A percentile compares a stretch with the other conserved stretches of the same genome.
These are phyloP conservation scores for Diachasmimorpha longicaudata DNA, from an alignment of 1,140 invertebrate genomes.

Conservation along the genomic window DNA sequence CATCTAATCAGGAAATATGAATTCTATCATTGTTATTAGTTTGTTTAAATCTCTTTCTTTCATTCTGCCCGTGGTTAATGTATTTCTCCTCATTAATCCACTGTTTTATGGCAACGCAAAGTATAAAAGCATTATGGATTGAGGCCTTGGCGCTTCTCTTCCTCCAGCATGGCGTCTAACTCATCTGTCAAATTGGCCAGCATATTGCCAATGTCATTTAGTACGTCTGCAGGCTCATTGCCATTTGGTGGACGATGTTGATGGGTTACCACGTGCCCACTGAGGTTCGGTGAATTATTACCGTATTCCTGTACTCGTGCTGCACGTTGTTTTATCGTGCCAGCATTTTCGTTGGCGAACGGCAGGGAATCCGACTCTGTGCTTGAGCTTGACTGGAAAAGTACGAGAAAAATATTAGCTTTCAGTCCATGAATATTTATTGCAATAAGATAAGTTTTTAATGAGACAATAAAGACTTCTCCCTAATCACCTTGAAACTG, in stretches of 20 bases:
- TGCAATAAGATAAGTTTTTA: neutral
- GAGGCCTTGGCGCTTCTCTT: conserved; percentile 83
- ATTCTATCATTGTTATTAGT: neutral
- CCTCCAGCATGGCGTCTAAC: conserved; percentile 92
- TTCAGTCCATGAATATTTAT: neutral
- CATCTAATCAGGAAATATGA: conserved; percentile 2
- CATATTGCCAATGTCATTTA: conserved; percentile 97
- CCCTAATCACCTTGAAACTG: conserved; percentile 77
- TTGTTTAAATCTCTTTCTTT: neutral
- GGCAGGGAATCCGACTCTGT: conserved; percentile 96
- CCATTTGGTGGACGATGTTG: conserved; percentile 28
- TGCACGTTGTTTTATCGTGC: conserved; percentile 89
- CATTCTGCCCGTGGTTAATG: neutral
- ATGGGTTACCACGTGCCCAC: conserved; percentile 38
- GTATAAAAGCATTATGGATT: conserved; percentile 57
- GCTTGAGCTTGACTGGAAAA: conserved; percentile 87
- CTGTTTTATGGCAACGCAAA: conserved; percentile 40
- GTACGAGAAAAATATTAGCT: conserved; percentile 33
- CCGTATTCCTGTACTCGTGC: conserved; percentile 63
- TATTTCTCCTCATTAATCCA: neutral
- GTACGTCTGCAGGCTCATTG: conserved; percentile 83
- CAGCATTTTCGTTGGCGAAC: conserved; percentile 98
- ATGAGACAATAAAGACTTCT: conserved; percentile 6
- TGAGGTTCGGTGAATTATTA: conserved; percentile 37
- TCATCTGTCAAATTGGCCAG: conserved; percentile 92